Conservation (phyloP, 2,888 invertebrate species). For the Synanthedon tipuliformis region DNA sequence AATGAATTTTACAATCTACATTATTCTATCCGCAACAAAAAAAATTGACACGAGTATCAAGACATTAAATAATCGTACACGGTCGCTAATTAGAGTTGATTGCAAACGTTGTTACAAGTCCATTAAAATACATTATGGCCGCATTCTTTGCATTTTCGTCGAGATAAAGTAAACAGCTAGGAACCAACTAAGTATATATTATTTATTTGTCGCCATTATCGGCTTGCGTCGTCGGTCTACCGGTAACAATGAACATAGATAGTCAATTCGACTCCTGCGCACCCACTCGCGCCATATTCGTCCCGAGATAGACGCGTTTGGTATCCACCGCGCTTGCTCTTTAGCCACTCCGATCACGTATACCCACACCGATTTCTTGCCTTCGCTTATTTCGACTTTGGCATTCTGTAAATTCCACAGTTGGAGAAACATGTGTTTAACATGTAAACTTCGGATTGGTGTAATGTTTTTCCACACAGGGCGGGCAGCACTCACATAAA, state of each 20-base stretch:
- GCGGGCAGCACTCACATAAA: neutral
- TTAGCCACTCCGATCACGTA: conserved; percentile 42
- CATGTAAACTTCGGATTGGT: conserved; percentile 7
- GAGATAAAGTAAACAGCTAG: neutral
- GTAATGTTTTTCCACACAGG: conserved; percentile 1
- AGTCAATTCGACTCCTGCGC: conserved; percentile 18
- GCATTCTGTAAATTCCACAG: conserved; percentile 36
- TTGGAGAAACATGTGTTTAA: conserved; percentile 23
- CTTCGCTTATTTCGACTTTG: conserved; percentile 18
- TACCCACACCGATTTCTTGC: conserved; percentile 26
- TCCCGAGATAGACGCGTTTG: conserved; percentile 25
- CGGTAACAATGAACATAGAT: conserved; percentile 11
- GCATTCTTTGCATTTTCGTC: neutral
- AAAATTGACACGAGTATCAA: neutral
- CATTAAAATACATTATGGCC: neutral
- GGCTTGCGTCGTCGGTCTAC: neutral
- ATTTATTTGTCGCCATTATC: conserved; percentile 7
- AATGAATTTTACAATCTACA: too few species aligned
- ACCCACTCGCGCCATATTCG: conserved; percentile 33
- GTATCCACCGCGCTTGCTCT: conserved; percentile 25
- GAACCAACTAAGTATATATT: neutral
- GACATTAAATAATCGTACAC: neutral
- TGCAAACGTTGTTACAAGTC: neutral
- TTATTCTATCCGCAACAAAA: too few species aligned
- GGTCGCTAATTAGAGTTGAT: neutral